Evolutionary conservation across 2,113 vertebrate species (phyloP).

Genomic region (Crotalus horridus): DNA sequence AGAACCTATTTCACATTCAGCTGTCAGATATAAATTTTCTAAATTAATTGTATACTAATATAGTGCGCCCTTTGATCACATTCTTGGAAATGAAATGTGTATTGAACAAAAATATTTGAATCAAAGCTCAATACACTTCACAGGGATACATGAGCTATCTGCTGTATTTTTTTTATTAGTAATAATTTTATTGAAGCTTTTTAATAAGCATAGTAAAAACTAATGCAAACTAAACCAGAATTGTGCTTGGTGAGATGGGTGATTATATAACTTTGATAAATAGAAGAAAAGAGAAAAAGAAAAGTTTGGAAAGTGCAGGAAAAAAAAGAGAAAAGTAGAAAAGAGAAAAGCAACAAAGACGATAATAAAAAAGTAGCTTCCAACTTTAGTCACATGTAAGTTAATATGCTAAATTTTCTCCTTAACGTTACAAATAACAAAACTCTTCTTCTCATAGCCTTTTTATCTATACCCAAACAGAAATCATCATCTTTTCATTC

Average conservation of each 20-base stretch:
- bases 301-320: neutral
- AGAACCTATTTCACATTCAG: slow-evolving; percentile 48
- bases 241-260: neutral
- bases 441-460: neutral
- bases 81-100: slow-evolving; percentile 53
- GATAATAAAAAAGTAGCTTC: neutral
- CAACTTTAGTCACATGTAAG: neutral
- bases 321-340: neutral
- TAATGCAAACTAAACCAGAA: too few species aligned
- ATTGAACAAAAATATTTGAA: slow-evolving; percentile 43
- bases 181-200: too few species aligned
- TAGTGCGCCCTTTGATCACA: slow-evolving; percentile 30
- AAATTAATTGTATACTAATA: slow-evolving; percentile 29
- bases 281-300: neutral
- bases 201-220: too few species aligned
- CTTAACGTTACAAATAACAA: neutral
- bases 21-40: slow-evolving; percentile 46
- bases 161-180: slow-evolving; percentile 5
- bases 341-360: neutral
- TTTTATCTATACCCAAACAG: neutral
- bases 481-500: neutral
- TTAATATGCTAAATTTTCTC: neutral
- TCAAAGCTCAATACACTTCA: slow-evolving; percentile 52
- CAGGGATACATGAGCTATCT: slow-evolving; percentile 54
- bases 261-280: neutral